These are phyloP conservation scores for Formica aserva DNA, from an alignment of 2,888 invertebrate genomes.

Conservation along the genomic window DNA sequence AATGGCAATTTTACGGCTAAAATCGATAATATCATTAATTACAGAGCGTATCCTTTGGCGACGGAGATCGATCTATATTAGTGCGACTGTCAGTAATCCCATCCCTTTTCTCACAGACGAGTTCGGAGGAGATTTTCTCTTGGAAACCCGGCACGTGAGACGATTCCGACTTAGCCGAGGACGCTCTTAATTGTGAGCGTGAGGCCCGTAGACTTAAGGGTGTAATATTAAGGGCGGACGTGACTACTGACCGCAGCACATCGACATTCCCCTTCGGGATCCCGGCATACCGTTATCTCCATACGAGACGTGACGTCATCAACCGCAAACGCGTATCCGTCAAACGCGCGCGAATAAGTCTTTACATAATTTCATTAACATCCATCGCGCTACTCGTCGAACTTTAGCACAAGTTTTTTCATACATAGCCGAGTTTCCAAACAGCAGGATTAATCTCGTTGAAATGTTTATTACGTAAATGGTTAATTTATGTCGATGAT, in stretches of 20 bases:
- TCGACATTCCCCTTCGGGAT: constrained; percentile 73
- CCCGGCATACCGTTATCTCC: constrained; percentile 85
- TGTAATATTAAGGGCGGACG: constrained; percentile 86
- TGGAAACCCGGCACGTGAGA: constrained; percentile 68
- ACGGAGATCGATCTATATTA: constrained; percentile 48
- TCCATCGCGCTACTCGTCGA: constrained; percentile 26
- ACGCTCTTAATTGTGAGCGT: constrained; percentile 72
- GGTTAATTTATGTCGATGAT: constrained; percentile 26
- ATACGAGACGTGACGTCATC: constrained; percentile 85
- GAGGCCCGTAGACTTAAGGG: constrained; percentile 75
- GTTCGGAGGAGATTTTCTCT: constrained; percentile 32
- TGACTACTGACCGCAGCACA: constrained; percentile 85
- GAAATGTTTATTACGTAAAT: constrained; percentile 30
- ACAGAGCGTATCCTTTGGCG: constrained; percentile 20
- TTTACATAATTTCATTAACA: constrained; percentile 63
- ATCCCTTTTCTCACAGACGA: constrained; percentile 2
- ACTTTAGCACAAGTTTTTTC: constrained; percentile 11
- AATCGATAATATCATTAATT: constrained; percentile 51
- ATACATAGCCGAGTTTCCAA: neutral
- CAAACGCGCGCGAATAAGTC: constrained; percentile 67
- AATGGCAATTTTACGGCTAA: constrained; percentile 44
- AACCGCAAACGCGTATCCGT: constrained; percentile 80
- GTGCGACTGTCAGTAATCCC: constrained; percentile 46
- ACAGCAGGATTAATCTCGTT: constrained; percentile 11
- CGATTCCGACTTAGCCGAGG: constrained; percentile 53